These are phyloP conservation scores for Drosophila punjabiensis DNA, from an alignment of 1,140 invertebrate species.

Conservation along the genomic window DNA sequence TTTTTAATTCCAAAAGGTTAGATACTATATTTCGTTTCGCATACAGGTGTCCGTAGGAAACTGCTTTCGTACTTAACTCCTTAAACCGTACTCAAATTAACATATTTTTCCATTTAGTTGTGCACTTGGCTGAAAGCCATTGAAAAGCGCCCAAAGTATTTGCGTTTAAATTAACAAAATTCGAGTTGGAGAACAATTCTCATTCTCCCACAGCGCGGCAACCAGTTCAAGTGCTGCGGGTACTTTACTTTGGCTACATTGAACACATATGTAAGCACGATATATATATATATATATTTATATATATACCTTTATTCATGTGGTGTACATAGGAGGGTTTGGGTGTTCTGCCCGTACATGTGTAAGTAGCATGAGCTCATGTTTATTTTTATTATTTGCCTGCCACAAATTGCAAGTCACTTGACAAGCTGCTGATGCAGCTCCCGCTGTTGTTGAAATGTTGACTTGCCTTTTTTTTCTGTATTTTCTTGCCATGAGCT, in stretches of 20 bases:
- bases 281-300: slow-evolving; percentile 11
- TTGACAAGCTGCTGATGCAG: slow-evolving; percentile 85
- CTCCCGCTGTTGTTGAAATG: slow-evolving; percentile 85
- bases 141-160: slow-evolving; percentile 53
- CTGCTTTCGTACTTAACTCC: not conserved
- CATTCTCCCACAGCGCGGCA: slow-evolving; percentile 61
- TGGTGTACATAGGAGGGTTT: slow-evolving; percentile 24
- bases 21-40: slow-evolving; percentile 8
- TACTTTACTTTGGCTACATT: slow-evolving; percentile 59
- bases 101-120: slow-evolving; percentile 51
- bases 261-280: slow-evolving; percentile 19
- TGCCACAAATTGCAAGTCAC: slow-evolving; percentile 85
- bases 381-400: slow-evolving; percentile 84
- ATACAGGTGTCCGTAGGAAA: slow-evolving; percentile 1
- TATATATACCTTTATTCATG: not conserved
- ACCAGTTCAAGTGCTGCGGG: slow-evolving; percentile 73
- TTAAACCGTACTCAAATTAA: slow-evolving; percentile 42
- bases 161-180: slow-evolving; percentile 58
- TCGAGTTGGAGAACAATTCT: slow-evolving; percentile 61
- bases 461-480: slow-evolving; percentile 80
- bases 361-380: slow-evolving; percentile 84
- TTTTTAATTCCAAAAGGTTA: not conserved
- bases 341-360: slow-evolving; percentile 68
- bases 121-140: slow-evolving; percentile 29
- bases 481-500: slow-evolving; percentile 74